Evolutionary conservation across 92 coral and sea anemone species (phyloP).

Genomic region (Palythoa grandis): DNA sequence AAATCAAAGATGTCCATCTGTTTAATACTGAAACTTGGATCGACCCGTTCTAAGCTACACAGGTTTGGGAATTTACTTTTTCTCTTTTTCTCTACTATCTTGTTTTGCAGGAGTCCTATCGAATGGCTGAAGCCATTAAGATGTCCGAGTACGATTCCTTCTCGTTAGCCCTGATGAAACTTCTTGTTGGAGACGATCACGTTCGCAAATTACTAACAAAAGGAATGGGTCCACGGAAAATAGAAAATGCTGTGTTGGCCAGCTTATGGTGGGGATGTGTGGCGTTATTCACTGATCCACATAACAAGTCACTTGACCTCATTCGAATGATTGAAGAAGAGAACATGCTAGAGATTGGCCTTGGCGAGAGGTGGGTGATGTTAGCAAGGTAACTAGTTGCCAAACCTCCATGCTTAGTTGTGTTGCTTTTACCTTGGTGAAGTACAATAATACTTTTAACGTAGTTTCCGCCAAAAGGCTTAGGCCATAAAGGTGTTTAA

Average conservation of each 20-base stretch:
- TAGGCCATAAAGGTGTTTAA: no score
- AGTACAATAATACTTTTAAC: no score
- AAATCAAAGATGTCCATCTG: no score
- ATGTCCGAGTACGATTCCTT: conserved; percentile 88
- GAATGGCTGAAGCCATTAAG: conserved; percentile 29
- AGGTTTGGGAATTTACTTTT: no score
- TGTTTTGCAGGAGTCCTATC: not conserved
- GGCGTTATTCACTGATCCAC: conserved; percentile 90
- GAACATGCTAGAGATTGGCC: conserved; percentile 81
- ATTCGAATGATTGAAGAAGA: conserved; percentile 83
- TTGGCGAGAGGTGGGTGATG: conserved; percentile 79
- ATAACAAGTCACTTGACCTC: conserved; percentile 83
- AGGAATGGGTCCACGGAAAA: conserved; percentile 90
- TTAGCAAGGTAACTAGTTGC: not conserved
- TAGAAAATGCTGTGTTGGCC: conserved; percentile 91
- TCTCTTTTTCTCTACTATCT: no score
- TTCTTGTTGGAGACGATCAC: conserved; percentile 78
- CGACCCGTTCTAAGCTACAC: no score
- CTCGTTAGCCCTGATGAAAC: conserved; percentile 81
- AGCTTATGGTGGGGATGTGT: conserved; percentile 94
- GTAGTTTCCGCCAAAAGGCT: no score
- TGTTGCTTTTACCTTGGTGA: no score
- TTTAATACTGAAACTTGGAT: no score
- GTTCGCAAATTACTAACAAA: conserved; percentile 83
- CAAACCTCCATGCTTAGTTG: no score